Conservation (phyloP, 2,113 vertebrate genomes). For the Rostratula benghalensis region DNA sequence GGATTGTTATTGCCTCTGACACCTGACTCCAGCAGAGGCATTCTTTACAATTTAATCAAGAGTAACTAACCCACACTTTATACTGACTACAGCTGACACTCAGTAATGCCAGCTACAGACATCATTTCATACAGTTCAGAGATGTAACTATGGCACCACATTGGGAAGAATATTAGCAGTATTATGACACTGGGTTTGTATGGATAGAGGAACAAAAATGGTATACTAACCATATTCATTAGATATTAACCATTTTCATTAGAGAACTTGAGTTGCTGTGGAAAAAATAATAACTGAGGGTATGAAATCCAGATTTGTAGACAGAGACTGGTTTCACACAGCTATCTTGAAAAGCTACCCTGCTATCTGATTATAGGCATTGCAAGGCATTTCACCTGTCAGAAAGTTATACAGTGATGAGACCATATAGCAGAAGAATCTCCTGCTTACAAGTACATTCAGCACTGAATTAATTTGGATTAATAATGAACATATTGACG, state of each 20-base stretch:
- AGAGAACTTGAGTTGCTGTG: background rate
- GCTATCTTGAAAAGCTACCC: background rate
- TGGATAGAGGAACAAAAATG: background rate
- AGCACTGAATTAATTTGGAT: background rate
- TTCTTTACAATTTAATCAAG: constrained; percentile 8
- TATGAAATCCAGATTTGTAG: background rate
- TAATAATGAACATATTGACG: too few relatives aligned
- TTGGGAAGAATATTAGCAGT: background rate
- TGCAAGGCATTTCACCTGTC: background rate
- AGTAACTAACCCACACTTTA: background rate
- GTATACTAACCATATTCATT: background rate
- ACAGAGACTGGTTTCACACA: background rate
- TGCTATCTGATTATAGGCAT: background rate
- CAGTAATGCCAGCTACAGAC: background rate
- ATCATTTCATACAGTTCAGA: background rate
- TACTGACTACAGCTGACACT: background rate
- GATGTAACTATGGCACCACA: background rate
- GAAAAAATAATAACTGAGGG: background rate
- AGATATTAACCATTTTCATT: background rate
- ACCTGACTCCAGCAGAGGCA: background rate
- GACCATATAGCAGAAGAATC: background rate
- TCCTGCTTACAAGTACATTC: background rate
- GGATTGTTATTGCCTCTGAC: constrained; percentile 19
- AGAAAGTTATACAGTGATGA: background rate
- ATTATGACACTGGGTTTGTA: background rate